These are phyloP conservation scores for Dreissena rostriformis DNA, from an alignment of 1,140 invertebrate genomes.

Conservation along the genomic window DNA sequence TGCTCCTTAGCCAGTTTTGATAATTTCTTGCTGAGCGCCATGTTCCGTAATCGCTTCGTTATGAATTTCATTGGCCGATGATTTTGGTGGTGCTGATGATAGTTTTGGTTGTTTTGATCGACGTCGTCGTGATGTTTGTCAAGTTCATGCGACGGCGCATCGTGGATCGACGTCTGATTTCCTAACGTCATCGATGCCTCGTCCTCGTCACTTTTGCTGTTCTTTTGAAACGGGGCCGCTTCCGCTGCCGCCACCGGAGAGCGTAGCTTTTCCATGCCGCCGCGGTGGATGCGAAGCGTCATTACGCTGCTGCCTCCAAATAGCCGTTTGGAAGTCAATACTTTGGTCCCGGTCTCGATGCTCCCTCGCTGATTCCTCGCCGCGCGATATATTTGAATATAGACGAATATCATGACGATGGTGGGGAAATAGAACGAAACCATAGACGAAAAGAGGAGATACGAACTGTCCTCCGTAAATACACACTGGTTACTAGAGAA, in stretches of 20 bases:
- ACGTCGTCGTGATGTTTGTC: slow-evolving; percentile 22
- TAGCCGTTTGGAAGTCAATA: slow-evolving; percentile 65
- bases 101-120: slow-evolving; percentile 29
- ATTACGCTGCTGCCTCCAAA: too few species aligned
- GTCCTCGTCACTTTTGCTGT: too few species aligned
- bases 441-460: slow-evolving; percentile 80
- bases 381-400: too few species aligned
- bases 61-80: slow-evolving; percentile 73
- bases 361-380: too few species aligned
- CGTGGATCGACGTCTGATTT: too few species aligned
- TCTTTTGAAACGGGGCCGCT: too few species aligned
- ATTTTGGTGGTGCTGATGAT: slow-evolving; percentile 21
- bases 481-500: too few species aligned
- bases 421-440: slow-evolving; percentile 84
- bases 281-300: too few species aligned
- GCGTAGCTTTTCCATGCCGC: slow-evolving; percentile 63
- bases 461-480: slow-evolving; percentile 82
- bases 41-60: slow-evolving; percentile 74
- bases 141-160: too few species aligned
- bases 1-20: too few species aligned
- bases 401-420: slow-evolving; percentile 82
- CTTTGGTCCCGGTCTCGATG: slow-evolving; percentile 72
- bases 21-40: too few species aligned
- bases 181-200: too few species aligned
- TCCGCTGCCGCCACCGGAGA: slow-evolving; percentile 17